Conservation (phyloP, 2,113 vertebrate genomes). For the Paracanthobrama guichenoti region DNA sequence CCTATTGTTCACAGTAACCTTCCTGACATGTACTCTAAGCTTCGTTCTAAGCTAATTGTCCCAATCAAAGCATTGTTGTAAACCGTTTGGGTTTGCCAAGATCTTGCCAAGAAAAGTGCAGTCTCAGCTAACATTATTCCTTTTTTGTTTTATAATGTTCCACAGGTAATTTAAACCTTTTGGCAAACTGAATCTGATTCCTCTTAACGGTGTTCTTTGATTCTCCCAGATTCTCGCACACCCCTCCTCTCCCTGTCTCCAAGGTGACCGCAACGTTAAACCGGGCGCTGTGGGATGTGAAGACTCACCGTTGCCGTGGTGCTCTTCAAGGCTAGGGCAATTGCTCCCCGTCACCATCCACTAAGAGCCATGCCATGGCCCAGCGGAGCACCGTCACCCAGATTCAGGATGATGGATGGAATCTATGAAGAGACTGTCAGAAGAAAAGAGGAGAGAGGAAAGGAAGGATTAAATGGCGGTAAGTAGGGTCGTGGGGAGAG, state of each 20-base stretch:
- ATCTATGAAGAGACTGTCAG: slow-evolving; percentile 32
- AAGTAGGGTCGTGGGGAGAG: not conserved
- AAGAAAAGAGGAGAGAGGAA: not conserved
- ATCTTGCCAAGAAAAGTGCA: not conserved
- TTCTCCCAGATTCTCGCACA: slow-evolving; percentile 20
- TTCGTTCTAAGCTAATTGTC: not conserved
- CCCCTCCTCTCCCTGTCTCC: slow-evolving; percentile 35
- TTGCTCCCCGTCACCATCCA: slow-evolving; percentile 65
- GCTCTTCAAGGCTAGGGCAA: slow-evolving; percentile 65
- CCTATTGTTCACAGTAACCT: slow-evolving; percentile 19
- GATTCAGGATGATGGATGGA: slow-evolving; percentile 59
- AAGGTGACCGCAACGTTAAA: slow-evolving; percentile 50
- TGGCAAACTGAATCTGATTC: slow-evolving; percentile 9
- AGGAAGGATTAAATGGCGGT: not conserved
- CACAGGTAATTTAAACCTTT: not conserved
- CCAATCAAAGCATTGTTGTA: not conserved
- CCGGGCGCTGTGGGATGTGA: slow-evolving; percentile 25
- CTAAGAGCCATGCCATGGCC: slow-evolving; percentile 68
- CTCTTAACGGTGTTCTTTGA: slow-evolving; percentile 2
- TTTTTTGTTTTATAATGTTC: slow-evolving; percentile 5
- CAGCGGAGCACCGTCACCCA: slow-evolving; percentile 52
- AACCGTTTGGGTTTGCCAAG: not conserved
- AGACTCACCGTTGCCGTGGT: slow-evolving; percentile 9
- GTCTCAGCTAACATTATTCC: not conserved
- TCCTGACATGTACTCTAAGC: not conserved